A percentile compares a stretch with the other conserved stretches of the same genome.
Evolutionary conservation across 2,113 vertebrate species (phyloP).

Genomic region (Tragelaphus scriptus): DNA sequence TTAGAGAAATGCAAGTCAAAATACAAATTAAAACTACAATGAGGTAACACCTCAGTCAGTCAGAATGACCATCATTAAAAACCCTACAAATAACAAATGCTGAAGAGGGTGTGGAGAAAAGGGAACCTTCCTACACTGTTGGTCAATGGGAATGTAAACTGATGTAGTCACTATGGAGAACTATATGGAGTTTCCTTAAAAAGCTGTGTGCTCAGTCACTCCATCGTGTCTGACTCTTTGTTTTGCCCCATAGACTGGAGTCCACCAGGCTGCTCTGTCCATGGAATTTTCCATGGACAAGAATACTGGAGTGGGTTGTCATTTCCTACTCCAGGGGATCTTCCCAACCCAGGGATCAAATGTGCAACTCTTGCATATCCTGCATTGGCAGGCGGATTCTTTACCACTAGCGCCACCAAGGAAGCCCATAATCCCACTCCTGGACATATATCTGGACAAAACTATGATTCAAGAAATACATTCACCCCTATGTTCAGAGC

Average conservation of each 20-base stretch:
- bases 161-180: neutral
- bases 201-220: neutral
- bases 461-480: neutral
- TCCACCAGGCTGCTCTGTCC: neutral
- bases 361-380: neutral
- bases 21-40: neutral
- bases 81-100: neutral
- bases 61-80: neutral
- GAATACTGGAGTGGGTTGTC: neutral
- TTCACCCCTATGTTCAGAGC: neutral
- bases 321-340: neutral
- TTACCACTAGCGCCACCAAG: neutral
- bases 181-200: neutral
- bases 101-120: neutral
- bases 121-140: neutral
- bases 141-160: neutral
- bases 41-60: neutral
- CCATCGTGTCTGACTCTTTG: neutral
- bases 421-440: neutral
- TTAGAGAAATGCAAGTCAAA: neutral
- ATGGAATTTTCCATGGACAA: neutral
- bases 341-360: neutral
- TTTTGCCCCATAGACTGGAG: neutral
- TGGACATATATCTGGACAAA: neutral
- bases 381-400: neutral